Evolutionary conservation across 2,888 invertebrate genomes (phyloP).

Genomic region (Aporophyla nigra): DNA sequence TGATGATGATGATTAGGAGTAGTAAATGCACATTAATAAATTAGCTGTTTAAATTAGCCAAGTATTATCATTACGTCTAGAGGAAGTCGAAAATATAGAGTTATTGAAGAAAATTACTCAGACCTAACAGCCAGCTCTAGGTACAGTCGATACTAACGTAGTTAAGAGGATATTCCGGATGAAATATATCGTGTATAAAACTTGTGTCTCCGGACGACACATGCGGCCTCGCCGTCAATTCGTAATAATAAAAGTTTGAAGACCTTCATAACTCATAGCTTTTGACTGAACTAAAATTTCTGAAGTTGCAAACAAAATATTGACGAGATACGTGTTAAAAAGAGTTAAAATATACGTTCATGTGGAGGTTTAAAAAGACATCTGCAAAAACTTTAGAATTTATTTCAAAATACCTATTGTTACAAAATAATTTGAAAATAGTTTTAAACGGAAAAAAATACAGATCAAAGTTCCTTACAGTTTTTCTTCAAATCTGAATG

Average conservation of each 20-base stretch:
- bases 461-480: no score
- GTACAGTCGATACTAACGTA: constrained; percentile 13
- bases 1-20: no score
- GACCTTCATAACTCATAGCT: constrained; percentile 71
- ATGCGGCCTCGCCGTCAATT: constrained; percentile 68
- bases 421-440: no score
- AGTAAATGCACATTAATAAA: neutral
- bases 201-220: constrained; percentile 68
- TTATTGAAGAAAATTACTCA: neutral
- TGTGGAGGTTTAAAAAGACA: neutral
- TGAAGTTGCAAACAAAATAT: constrained; percentile 19
- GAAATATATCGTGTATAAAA: constrained; percentile 67
- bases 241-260: constrained; percentile 73
- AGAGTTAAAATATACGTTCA: neutral
- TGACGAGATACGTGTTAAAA: neutral
- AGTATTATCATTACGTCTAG: neutral
- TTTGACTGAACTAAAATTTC: constrained; percentile 27
- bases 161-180: constrained; percentile 37
- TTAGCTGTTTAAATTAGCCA: neutral
- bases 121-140: no score
- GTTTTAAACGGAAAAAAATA: no score
- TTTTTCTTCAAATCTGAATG: no score
- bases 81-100: neutral
- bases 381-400: neutral
- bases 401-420: neutral